Evolutionary conservation across 2,888 invertebrate species (phyloP), one percentile per base, ranked within the genome.

Genomic region (Exocentrus adspersus): DNA sequence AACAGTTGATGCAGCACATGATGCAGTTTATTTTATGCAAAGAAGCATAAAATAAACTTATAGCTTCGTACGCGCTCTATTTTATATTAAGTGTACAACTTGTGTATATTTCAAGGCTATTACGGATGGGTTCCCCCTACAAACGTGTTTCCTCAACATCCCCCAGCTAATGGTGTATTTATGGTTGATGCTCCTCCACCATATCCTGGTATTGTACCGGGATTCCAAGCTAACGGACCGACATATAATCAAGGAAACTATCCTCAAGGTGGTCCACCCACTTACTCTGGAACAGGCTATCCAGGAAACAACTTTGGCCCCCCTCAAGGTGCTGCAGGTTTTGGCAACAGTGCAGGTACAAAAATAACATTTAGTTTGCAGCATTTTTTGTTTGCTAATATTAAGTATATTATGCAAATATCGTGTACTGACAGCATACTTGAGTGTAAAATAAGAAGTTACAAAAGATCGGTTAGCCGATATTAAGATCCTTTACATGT

Each of bases 71-170:
- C 19, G 32, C 10, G 5, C 37, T 37, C 30, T 3, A 51, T 2
- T 51, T 16, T 51, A 12, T 46, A 48, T 54, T 12, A n/a, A n/a
- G n/a, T n/a, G n/a, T n/a, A n/a, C n/a, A n/a, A n/a, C n/a, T n/a
- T n/a, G n/a, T n/a, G n/a, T n/a, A n/a, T n/a, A n/a, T 24, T 24
- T 24, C n/a, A 42, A 75, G 95, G 95, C 14, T 95, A 94, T 81
- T 97, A 97, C 77, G 97, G 97, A 68, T 97, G 97, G 92, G 88
- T 92, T 74, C 97, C 97, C 51, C 94, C 94, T 0, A 91, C 91
- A 0, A 75, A 89, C 81, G 86, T 87, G 1, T 91, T 91, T 80
- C 88, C 88, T 0, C 87, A 89, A 75, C 88, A 88, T 56, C 91
- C 91, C 9, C 88, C 90, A 81, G 90, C 92, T 24, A 92, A 93